These are phyloP conservation scores for Yponomeuta cagnagella DNA, from an alignment of 2,888 invertebrate genomes.

Conservation along the genomic window DNA sequence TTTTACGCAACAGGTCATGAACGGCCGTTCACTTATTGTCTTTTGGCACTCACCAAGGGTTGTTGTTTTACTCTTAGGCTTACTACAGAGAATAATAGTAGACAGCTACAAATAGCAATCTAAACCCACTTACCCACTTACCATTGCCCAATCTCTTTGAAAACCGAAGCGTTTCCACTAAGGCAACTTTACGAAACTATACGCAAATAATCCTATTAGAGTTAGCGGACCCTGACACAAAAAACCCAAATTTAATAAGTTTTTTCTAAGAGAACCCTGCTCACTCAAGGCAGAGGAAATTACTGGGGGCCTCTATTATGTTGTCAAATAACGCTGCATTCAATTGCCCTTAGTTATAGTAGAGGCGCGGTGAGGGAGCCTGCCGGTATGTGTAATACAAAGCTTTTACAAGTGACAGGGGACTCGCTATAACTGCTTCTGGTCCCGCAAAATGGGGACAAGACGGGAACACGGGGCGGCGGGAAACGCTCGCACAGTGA, in stretches of 20 bases:
- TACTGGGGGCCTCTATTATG: conserved; percentile 33
- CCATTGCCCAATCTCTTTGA: neutral
- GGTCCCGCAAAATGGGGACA: conserved; percentile 28
- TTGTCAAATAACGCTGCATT: conserved; percentile 40
- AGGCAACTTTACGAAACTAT: neutral
- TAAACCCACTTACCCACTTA: neutral
- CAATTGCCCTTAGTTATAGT: conserved; percentile 38
- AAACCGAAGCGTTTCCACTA: neutral
- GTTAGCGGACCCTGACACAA: neutral
- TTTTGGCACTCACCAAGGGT: neutral
- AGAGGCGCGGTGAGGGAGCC: conserved; percentile 12
- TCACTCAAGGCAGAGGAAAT: conserved; percentile 28
- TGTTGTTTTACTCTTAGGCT: neutral
- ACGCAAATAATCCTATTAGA: neutral
- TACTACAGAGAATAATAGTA: neutral
- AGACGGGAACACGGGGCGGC: neutral
- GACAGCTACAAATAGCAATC: neutral
- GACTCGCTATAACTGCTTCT: conserved; percentile 34
- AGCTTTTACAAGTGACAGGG: conserved; percentile 45
- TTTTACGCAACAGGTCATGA: neutral
- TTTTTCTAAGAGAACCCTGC: conserved; percentile 24
- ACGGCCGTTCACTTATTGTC: no score
- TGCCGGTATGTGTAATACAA: conserved; percentile 24
- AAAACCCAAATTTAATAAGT: conserved; percentile 8
- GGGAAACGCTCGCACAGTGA: neutral